Evolutionary conservation across 2,888 invertebrate species (phyloP).

Genomic region (Ophraella communa): DNA sequence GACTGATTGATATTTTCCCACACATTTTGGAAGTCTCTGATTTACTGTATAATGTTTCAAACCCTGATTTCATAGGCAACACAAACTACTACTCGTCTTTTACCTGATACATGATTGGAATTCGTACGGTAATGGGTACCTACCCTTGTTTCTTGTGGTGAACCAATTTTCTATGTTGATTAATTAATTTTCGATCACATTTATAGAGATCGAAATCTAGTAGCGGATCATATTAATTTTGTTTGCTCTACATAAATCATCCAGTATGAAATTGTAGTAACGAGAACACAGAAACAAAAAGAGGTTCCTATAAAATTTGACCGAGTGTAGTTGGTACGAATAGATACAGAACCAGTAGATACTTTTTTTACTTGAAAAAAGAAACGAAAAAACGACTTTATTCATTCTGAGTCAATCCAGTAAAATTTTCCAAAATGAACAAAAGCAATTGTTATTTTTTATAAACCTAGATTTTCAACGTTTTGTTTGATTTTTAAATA

Average conservation of each 20-base stretch:
- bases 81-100: not conserved
- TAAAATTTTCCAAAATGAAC: too few relatives aligned
- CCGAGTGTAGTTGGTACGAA: not conserved
- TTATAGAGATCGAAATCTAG: conserved; percentile 1
- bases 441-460: too few relatives aligned
- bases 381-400: too few relatives aligned
- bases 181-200: not conserved
- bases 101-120: too few relatives aligned
- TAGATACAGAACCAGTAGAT: too few relatives aligned
- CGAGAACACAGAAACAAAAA: conserved; percentile 43
- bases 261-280: conserved; percentile 51
- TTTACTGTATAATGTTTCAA: not conserved
- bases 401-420: too few relatives aligned
- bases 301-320: conserved; percentile 3
- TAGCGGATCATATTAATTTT: conserved; percentile 32
- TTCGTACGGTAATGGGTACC: not conserved
- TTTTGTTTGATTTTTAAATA: too few relatives aligned
- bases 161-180: not conserved
- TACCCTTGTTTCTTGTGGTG: not conserved
- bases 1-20: too few relatives aligned
- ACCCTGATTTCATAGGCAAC: not conserved
- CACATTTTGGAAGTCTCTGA: too few relatives aligned
- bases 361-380: too few relatives aligned
- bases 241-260: conserved; percentile 57
- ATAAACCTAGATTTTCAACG: too few relatives aligned